Base-by-base conservation (phyloP, 92 coral and sea anemone genomes). In the Parazoanthus atlanticus region DNA sequence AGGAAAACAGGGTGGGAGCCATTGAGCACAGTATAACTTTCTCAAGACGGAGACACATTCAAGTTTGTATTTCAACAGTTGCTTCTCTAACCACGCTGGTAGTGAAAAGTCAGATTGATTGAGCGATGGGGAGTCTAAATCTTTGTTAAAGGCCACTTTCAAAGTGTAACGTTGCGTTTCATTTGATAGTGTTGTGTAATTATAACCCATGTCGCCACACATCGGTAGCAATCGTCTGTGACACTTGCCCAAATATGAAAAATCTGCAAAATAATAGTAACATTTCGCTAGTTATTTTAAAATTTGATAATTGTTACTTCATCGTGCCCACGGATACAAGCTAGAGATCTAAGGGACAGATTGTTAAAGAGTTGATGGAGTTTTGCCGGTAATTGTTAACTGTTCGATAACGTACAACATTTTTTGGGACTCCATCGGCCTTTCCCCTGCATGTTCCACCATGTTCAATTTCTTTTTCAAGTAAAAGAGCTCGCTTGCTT, bases 1-100 rank as follows among this genome's bases (percentile, higher is more conserved):
- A 21, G 86, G 86, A 73, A 66, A 83, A 31, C 86, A 83, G 23
- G 86, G 86, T 3, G 86, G 86, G 4, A 83, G 77, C 86, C 86
- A 83, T 26, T 25, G 12, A 12, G 58, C 29, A 7, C 86, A 83
- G 17, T 40, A 83, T 0, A 83, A 5, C 26, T 83, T 83, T 28
- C 86, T 83, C 41, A 69, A 23, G 23, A 83, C 12, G 1, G 56
- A 17, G 25, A 69, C 65, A 28, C 86, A 83, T 43, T 83, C 64
- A 3, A 78, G 36, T 12, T 40, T 67, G 26, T 83, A 83, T 32
- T 67, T 67, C n/a, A 61, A 40, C 26, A 83, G 11, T 40, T 25
- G 10, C 29, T 83, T 83, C 41, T 83, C 86, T 1, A 10, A 0
- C 75, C 76, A 83, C 25, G 38, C 54, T 49, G 86, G 78, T 47